phyloP scores from a whole-genome alignment of 2,888 invertebrate genomes.

The Tenthredo amoena region DNA sequence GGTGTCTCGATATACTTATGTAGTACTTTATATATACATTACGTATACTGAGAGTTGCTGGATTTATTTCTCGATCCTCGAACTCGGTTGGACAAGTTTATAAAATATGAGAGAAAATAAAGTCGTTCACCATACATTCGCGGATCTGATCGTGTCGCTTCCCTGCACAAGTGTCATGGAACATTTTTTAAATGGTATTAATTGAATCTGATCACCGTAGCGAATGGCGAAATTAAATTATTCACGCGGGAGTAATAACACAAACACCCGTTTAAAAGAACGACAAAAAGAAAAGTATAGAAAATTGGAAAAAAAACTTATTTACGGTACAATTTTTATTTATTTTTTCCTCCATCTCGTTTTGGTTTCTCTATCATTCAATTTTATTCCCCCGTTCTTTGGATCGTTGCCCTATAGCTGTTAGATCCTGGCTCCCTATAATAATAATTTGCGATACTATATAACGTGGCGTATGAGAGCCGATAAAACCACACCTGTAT shows the following conservation, averaged over 20 bases:
- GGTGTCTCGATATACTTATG: neutral
- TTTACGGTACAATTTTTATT: neutral
- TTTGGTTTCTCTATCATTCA: neutral
- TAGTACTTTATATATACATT: neutral
- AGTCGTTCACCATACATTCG: constrained; percentile 19
- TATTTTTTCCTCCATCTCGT: fast-evolving
- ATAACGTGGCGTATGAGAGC: neutral
- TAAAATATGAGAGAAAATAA: constrained; percentile 22
- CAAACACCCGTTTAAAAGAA: neutral
- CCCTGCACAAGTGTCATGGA: constrained; percentile 19
- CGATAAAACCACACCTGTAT: constrained; percentile 1
- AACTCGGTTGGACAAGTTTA: neutral
- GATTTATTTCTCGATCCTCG: neutral
- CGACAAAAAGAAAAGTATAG: neutral
- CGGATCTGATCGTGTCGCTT: constrained; percentile 13
- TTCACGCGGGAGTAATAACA: neutral
- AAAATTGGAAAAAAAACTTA: neutral
- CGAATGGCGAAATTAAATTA: constrained; percentile 11
- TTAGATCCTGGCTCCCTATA: neutral
- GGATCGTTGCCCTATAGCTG: no score
- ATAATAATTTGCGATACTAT: neutral
- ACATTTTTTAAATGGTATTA: constrained; percentile 25
- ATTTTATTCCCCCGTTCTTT: neutral
- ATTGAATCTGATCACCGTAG: constrained; percentile 26
- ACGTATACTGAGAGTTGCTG: neutral